Evolutionary conservation across 2,888 invertebrate genomes (phyloP).

Genomic region (Cheilosia grossa): DNA sequence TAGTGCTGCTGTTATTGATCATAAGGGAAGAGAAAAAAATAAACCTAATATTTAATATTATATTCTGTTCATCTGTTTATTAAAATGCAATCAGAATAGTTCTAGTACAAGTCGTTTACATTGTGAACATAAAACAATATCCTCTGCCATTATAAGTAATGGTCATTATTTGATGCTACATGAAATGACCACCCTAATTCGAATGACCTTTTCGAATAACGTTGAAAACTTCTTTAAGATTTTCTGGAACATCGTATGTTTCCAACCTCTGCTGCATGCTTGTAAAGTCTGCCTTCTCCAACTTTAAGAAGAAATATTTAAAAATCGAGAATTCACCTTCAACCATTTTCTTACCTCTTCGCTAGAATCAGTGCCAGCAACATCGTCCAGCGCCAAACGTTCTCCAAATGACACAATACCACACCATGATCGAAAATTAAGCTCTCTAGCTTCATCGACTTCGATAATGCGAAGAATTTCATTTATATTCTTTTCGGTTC

Average conservation of each 20-base stretch:
- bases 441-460: slow-evolving; percentile 79
- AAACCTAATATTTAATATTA: too few relatives aligned
- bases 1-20: too few relatives aligned
- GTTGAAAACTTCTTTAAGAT: slow-evolving; percentile 78
- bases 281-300: slow-evolving; percentile 88
- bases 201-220: slow-evolving; percentile 79
- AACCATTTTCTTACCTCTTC: slow-evolving; percentile 85
- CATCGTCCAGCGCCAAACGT: slow-evolving; percentile 83
- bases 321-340: not conserved
- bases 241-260: slow-evolving; percentile 82
- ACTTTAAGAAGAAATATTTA: slow-evolving; percentile 80
- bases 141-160: too few relatives aligned
- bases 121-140: too few relatives aligned
- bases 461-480: slow-evolving; percentile 78
- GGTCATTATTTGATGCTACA: too few relatives aligned
- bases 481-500: slow-evolving; percentile 80
- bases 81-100: too few relatives aligned
- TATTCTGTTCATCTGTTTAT: too few relatives aligned
- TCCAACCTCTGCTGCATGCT: slow-evolving; percentile 86
- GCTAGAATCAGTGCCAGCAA: slow-evolving; percentile 86
- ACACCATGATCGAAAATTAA: slow-evolving; percentile 90
- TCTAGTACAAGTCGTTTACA: too few relatives aligned
- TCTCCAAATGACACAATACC: slow-evolving; percentile 91
- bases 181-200: not conserved
- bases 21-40: too few relatives aligned